Evolutionary conservation across 2,888 invertebrate species (phyloP).

Genomic region (Amiota communis): DNA sequence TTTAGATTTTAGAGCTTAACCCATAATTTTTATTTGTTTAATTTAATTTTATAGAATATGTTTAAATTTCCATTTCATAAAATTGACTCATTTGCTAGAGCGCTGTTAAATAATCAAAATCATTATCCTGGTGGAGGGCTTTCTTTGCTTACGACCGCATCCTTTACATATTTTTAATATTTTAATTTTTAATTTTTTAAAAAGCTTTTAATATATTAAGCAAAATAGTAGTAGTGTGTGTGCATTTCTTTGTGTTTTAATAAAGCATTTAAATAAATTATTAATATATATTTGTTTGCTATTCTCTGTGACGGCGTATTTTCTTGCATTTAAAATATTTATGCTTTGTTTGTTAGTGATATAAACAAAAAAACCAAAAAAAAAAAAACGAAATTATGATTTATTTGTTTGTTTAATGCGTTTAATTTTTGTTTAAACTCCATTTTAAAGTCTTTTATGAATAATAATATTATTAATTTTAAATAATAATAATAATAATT

Average conservation of each 20-base stretch:
- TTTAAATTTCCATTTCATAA: constrained; percentile 32
- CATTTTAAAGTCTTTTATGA: constrained; percentile 22
- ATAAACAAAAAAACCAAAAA: background rate
- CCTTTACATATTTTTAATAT: background rate
- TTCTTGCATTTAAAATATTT: too few species aligned
- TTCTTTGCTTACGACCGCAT: background rate
- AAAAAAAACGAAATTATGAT: constrained; percentile 1
- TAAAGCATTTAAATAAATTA: background rate
- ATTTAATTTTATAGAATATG: constrained; percentile 24
- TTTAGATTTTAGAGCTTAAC: constrained; percentile 49
- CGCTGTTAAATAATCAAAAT: background rate
- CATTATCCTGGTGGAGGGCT: constrained; percentile 18
- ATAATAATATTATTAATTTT: constrained; percentile 14
- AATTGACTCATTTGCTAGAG: constrained; percentile 20
- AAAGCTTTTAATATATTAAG: constrained; percentile 11
- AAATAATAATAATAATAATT: constrained; percentile 25
- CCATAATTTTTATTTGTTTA: constrained; percentile 18
- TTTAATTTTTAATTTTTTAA: background rate
- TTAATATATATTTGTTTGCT: background rate
- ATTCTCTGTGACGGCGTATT: background rate
- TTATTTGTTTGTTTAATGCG: constrained; percentile 8
- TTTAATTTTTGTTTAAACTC: constrained; percentile 21
- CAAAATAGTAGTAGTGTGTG: constrained; percentile 8
- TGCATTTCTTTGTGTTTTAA: constrained; percentile 4
- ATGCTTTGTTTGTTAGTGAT: too few species aligned